Evolutionary conservation across 2,113 vertebrate genomes (phyloP), one percentile per base, ranked within the genome.

Genomic region (Chaenocephalus aceratus): DNA sequence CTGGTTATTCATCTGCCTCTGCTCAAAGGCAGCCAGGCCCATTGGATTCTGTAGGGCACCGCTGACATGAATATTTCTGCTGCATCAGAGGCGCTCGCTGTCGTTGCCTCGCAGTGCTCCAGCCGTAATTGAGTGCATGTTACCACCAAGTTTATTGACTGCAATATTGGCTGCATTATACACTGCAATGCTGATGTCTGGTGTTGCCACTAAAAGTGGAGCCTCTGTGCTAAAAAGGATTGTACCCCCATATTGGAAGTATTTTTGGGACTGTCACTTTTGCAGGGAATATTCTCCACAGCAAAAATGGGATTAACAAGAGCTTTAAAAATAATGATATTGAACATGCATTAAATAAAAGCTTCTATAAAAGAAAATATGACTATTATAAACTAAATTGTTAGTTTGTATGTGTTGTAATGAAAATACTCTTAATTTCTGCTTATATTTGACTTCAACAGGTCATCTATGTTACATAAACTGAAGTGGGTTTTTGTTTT

Each of bases 41-140:
- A 66, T 71, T 90, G 88, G 87, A 84, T 87, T 91, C 84, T 89
- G 83, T 68, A 84, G 91, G 86, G 91, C 86, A 89, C 74, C 61
- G 69, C 82, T 86, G 88, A 82, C 86, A 91, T 94, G 86, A 93
- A 92, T 93, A 92, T 93, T 92, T 91, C 91, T 92, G 86, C 91
- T 89, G 89, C 91, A 93, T 92, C 90, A 94, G 83, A 93, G 81
- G 70, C 84, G 11, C 65, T 89, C 45, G 78, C 89, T 88, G 86
- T 82, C 59, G 73, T 53, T 69, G 89, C 74, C 75, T 84, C 26
- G 1, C 66, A 82, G 80, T 67, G 84, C 77, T 85, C 79, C 78
- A 57, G 18, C 77, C 48, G 67, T 89, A 92, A 92, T 89, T 89
- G 86, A 92, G 81, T 83, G 64, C 77, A 73, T 74, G 71, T 86